These are phyloP conservation scores for Collichthys lucidus DNA, from an alignment of 2,113 vertebrate genomes.

Conservation along the genomic window DNA sequence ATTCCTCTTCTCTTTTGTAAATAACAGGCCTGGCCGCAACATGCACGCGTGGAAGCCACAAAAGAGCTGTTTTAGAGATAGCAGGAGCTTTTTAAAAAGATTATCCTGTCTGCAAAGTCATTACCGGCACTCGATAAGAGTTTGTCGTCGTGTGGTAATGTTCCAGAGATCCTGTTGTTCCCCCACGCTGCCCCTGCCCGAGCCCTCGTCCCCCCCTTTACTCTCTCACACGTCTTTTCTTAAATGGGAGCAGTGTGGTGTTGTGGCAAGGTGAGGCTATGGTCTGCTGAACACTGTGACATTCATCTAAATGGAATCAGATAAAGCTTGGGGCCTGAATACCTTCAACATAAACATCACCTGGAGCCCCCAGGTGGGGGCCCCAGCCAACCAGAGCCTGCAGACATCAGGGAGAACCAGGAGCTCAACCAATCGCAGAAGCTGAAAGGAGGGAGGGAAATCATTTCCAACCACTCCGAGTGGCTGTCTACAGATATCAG, in stretches of 20 bases:
- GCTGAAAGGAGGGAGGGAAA: conserved; percentile 6
- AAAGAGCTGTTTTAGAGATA: conserved; percentile 58
- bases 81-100: conserved; percentile 55
- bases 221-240: conserved; percentile 48
- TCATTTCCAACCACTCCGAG: conserved; percentile 13
- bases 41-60: conserved; percentile 56
- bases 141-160: conserved; percentile 69
- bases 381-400: conserved; percentile 45
- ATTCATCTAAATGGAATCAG: conserved; percentile 74
- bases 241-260: conserved; percentile 67
- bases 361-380: conserved; percentile 43
- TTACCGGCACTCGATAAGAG: conserved; percentile 63
- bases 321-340: conserved; percentile 68
- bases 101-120: conserved; percentile 63
- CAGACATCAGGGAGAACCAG: not conserved
- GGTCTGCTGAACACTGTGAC: conserved; percentile 72
- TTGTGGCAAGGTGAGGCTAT: conserved; percentile 59
- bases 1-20: conserved; percentile 47
- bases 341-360: conserved; percentile 76
- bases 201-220: not conserved
- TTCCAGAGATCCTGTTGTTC: conserved; percentile 65
- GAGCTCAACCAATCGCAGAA: conserved; percentile 33
- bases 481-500: conserved; percentile 22
- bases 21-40: conserved; percentile 32
- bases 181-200: conserved; percentile 24